phyloP scores from a whole-genome alignment of 2,113 vertebrate genomes.

The Felis chaus region DNA sequence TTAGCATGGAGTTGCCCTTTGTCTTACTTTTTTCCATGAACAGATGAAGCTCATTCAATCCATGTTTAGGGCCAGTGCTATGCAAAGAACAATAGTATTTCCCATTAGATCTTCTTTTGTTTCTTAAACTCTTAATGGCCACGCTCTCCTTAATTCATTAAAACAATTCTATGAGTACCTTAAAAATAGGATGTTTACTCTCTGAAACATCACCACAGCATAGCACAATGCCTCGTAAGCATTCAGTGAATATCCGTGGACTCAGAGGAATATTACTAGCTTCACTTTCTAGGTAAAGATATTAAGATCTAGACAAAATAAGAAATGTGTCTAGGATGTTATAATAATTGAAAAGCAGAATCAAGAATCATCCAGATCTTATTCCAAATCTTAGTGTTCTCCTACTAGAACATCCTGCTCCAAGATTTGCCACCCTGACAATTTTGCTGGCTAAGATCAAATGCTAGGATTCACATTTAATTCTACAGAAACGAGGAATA shows the following conservation, averaged over 20 bases:
- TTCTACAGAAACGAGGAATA: background rate
- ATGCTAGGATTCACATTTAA: background rate
- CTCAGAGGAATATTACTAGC: background rate
- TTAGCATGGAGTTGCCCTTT: background rate
- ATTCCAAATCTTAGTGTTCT: background rate
- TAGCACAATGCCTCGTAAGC: background rate
- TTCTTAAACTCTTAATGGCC: background rate
- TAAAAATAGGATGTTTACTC: background rate
- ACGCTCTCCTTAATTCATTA: background rate
- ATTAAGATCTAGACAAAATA: background rate
- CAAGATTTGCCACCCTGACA: background rate
- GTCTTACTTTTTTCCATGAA: background rate
- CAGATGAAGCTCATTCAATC: background rate
- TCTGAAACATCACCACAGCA: background rate
- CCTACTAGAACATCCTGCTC: background rate
- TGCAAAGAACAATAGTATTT: background rate
- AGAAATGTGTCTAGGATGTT: background rate
- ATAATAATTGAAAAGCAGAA: background rate
- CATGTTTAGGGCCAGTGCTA: background rate
- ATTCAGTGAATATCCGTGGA: background rate
- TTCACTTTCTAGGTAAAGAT: background rate
- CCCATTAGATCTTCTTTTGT: background rate
- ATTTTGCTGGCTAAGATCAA: background rate
- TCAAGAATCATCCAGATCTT: background rate
- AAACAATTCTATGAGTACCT: background rate